Conservation (phyloP, 2,113 vertebrate genomes). For the Crotophaga sulcirostris region DNA sequence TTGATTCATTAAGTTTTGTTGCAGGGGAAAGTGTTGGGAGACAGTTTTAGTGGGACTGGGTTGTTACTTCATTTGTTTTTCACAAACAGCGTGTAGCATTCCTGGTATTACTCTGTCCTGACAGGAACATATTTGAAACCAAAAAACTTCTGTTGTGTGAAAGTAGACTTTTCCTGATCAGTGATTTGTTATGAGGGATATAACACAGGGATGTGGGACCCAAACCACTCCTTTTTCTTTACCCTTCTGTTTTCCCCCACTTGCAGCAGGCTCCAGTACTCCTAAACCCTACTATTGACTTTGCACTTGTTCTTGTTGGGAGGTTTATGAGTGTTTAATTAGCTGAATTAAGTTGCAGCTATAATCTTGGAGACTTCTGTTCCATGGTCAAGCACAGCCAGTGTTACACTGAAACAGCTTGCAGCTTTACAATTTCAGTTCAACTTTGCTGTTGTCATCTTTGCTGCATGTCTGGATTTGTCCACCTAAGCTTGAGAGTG, state of each 20-base stretch:
- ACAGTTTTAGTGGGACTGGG: background rate
- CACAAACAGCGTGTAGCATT: background rate
- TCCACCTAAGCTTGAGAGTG: background rate
- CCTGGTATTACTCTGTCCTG: background rate
- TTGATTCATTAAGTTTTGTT: background rate
- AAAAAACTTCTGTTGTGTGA: background rate
- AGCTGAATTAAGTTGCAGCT: background rate
- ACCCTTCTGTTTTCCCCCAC: background rate
- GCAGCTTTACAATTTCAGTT: background rate
- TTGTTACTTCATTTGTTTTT: background rate
- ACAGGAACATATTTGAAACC: background rate
- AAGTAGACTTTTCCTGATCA: background rate
- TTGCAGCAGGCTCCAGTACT: background rate
- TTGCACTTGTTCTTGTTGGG: background rate
- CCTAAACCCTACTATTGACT: background rate
- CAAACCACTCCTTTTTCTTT: background rate
- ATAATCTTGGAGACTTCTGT: background rate
- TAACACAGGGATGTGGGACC: background rate
- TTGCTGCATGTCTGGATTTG: background rate
- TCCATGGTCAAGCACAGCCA: background rate
- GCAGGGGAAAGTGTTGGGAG: background rate
- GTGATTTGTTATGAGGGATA: background rate
- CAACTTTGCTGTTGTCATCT: background rate
- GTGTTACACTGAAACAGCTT: background rate
- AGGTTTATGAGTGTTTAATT: conserved; percentile 12